Conservation (phyloP, 2,797 vertebrate species). For the Thunnus albacares region DNA sequence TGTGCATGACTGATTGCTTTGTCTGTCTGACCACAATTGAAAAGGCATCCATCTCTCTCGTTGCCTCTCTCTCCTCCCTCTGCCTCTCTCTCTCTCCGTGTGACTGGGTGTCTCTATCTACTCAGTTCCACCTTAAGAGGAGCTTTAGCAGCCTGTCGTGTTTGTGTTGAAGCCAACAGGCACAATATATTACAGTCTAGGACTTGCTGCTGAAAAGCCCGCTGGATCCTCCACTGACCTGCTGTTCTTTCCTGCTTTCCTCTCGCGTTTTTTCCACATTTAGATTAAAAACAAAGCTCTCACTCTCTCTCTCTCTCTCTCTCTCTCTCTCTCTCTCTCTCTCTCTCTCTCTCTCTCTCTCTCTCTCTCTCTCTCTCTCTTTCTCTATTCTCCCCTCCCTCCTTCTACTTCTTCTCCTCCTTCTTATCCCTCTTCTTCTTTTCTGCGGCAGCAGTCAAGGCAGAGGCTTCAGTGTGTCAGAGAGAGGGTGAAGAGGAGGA, state of each 20-base stretch:
- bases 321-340: slow-evolving; percentile 67
- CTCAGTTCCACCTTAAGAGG: slow-evolving; percentile 91
- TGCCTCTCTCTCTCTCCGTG: slow-evolving; percentile 24
- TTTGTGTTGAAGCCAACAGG: slow-evolving; percentile 92
- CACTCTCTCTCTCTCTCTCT: slow-evolving; percentile 58
- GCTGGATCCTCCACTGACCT: slow-evolving; percentile 91
- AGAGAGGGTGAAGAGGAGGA: slow-evolving; percentile 68
- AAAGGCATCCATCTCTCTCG: slow-evolving; percentile 76
- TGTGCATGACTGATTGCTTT: slow-evolving; percentile 83
- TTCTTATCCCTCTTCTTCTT: slow-evolving; percentile 63
- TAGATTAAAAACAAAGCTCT: slow-evolving; percentile 89
- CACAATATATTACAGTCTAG: slow-evolving; percentile 91
- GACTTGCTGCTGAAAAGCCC: slow-evolving; percentile 90
- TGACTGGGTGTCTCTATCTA: slow-evolving; percentile 72
- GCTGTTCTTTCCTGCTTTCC: slow-evolving; percentile 89
- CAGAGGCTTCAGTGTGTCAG: slow-evolving; percentile 73
- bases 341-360: slow-evolving; percentile 42
- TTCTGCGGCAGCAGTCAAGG: slow-evolving; percentile 79
- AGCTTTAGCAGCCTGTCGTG: slow-evolving; percentile 88
- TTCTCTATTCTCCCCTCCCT: slow-evolving; percentile 29
- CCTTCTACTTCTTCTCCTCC: slow-evolving; percentile 40
- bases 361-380: slow-evolving; percentile 69
- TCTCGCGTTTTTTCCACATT: slow-evolving; percentile 82
- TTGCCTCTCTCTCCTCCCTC: slow-evolving; percentile 42
- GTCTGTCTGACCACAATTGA: slow-evolving; percentile 82